Base-by-base conservation (phyloP, 2,113 vertebrate species). In the Eublepharis macularius region DNA sequence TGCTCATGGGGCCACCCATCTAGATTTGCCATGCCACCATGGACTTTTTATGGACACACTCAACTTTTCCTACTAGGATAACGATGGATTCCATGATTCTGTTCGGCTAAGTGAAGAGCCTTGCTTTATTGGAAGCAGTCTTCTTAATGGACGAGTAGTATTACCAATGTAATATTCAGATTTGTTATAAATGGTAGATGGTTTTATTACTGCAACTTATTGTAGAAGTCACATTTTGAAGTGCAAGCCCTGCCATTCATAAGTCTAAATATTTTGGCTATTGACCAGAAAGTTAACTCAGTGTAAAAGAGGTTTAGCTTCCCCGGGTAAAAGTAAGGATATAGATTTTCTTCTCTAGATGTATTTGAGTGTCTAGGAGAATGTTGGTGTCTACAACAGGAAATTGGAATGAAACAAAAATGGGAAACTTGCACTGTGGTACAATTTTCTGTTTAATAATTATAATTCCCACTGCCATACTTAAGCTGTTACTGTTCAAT, bases 391-490 rank as follows among this genome's bases (percentile, higher is more conserved):
- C 87, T 89, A 80, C 86, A 86, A 81, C 81, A 57, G 34, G 26
- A 39, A 73, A 14, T 39, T 80, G 47, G 90, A 91, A 36, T 65
- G 72, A 93, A 65, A 82, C 86, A 43, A 79, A 82, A 88, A 51
- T 81, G 32, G 63, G 49, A 80, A 84, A 89, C 49, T 47, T 79
- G 88, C 80, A 47, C 68, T 73, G 69, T 81, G 86, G 12, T 80
- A 66, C 69, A 26, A 6, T 63, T 87, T 92, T 49, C 74, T 87
- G 86, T 54, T 70, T 26, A 8, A 16, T 54, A 36, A 54, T 54
- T 36, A n/a, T 63, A 1, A 29, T 63, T 51, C n/a, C 49, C 5
- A 34, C 21, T 51, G 49, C 75, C 34, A 76, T 29, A 63, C 24
- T 63, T 29, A 34, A 75, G 24, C 9, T 24, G 16, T 12, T 54